phyloP scores from a whole-genome alignment of 2,113 vertebrate species.

The Poeciliopsis turrubarensis region DNA sequence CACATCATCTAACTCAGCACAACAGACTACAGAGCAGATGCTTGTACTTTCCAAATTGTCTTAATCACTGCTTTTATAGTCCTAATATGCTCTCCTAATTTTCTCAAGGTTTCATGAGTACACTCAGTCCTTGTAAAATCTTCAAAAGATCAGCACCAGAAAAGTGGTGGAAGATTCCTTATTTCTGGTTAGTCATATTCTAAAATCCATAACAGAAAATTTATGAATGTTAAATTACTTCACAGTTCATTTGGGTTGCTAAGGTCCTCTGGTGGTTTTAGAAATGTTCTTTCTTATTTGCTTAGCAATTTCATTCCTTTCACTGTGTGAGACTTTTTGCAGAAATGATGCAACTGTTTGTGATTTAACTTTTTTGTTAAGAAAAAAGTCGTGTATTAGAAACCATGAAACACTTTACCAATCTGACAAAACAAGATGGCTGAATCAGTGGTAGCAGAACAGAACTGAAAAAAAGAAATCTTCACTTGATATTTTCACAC shows the following conservation, averaged over 20 bases:
- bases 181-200: background rate
- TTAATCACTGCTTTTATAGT: background rate
- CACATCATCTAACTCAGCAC: background rate
- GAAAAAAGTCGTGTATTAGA: no score
- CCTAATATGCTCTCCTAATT: background rate
- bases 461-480: no score
- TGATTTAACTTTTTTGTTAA: background rate
- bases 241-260: background rate
- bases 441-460: background rate
- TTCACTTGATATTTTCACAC: background rate
- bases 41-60: background rate
- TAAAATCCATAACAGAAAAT: background rate
- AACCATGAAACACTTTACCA: no score
- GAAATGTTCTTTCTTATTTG: no score
- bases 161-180: background rate
- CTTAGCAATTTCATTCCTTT: no score
- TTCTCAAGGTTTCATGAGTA: background rate
- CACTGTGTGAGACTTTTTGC: no score
- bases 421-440: background rate
- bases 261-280: background rate
- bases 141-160: background rate
- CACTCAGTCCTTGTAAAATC: background rate
- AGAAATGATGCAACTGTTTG: background rate
- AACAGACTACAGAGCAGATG: background rate
- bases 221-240: background rate